Percentiles rank a stretch among this genome's conserved stretches.
phyloP scores from a whole-genome alignment of 2,797 vertebrate genomes.

The Rousettus madagascariensis region DNA sequence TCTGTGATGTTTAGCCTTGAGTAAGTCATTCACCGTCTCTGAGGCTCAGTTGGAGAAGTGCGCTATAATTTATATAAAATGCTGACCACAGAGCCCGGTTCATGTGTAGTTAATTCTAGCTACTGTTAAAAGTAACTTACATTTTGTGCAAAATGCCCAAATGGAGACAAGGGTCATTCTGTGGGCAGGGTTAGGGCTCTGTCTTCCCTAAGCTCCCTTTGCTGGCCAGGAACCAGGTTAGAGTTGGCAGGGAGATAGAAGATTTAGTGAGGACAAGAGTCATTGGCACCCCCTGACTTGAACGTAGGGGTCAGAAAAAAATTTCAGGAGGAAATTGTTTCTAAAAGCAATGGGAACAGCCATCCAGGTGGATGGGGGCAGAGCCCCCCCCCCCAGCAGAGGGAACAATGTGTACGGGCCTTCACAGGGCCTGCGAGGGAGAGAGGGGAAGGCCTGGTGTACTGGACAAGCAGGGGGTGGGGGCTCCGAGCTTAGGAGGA shows the following conservation, averaged over 20 bases:
- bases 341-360: neutral
- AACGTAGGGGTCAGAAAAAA: neutral
- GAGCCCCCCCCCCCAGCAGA: neutral
- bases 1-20: constrained; percentile 28
- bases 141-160: constrained; percentile 17
- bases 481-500: neutral
- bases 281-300: neutral
- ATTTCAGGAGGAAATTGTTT: neutral
- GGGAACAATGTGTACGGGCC: neutral
- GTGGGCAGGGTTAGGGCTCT: neutral
- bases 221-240: neutral
- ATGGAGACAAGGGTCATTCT: neutral
- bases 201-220: neutral
- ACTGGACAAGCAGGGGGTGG: neutral
- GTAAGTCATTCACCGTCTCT: constrained; percentile 44
- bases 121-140: constrained; percentile 15
- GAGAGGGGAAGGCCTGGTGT: neutral
- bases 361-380: accelerated
- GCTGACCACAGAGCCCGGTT: constrained; percentile 27
- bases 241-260: neutral
- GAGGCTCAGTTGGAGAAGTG: constrained; percentile 24
- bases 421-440: accelerated
- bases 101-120: constrained; percentile 44
- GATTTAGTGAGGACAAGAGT: neutral
- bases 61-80: neutral